These are phyloP conservation scores for Zaprionus vittiger DNA, from an alignment of 1,140 invertebrate species.

Conservation along the genomic window DNA sequence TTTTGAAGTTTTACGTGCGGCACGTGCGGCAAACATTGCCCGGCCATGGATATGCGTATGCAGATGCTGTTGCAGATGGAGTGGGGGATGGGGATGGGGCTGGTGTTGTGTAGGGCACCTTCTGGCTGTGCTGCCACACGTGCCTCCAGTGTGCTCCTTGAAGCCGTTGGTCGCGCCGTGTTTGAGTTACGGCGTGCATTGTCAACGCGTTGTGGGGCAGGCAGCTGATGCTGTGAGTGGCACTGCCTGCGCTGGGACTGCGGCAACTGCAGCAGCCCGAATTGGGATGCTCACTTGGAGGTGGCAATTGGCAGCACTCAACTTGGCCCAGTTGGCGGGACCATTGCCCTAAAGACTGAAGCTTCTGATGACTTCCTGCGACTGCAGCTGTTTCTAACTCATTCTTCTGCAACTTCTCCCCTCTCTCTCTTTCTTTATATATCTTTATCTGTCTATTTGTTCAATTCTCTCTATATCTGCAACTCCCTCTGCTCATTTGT, in stretches of 20 bases:
- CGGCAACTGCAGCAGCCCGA: neutral
- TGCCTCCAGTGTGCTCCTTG: slow-evolving; percentile 20
- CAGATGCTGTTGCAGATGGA: slow-evolving; percentile 17
- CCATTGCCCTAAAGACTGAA: neutral
- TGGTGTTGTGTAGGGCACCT: slow-evolving; percentile 10
- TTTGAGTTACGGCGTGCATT: slow-evolving; percentile 46
- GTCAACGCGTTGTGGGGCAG: slow-evolving; percentile 48
- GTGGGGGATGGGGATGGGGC: neutral
- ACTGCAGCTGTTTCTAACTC: neutral
- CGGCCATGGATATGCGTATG: slow-evolving; percentile 36
- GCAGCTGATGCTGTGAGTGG: slow-evolving; percentile 17
- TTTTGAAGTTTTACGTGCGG: slow-evolving; percentile 72
- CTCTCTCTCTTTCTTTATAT: too few relatives aligned
- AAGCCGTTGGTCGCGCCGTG: slow-evolving; percentile 12
- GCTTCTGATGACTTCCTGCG: neutral
- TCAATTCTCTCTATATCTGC: too few relatives aligned
- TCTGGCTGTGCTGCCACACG: slow-evolving; percentile 41
- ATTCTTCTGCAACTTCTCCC: too few relatives aligned
- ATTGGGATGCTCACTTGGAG: neutral
- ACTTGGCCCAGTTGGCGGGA: neutral
- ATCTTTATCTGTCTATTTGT: too few relatives aligned
- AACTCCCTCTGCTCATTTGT: too few relatives aligned
- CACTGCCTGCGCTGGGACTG: neutral
- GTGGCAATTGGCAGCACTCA: neutral
- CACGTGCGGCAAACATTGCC: slow-evolving; percentile 63